Conservation (phyloP, 2,888 invertebrate genomes). For the Yponomeuta malinellus region DNA sequence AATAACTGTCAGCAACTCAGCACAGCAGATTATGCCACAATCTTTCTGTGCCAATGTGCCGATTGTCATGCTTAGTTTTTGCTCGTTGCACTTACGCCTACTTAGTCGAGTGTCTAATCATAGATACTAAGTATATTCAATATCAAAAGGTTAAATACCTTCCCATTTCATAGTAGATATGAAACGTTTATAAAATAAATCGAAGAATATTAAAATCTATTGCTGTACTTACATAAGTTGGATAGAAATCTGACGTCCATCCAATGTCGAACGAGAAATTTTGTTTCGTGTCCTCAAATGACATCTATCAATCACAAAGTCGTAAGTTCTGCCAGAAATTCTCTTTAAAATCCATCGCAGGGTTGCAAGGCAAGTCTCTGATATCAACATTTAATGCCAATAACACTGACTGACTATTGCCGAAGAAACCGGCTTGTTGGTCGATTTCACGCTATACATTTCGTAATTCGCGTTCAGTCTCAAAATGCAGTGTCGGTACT, state of each 20-base stretch:
- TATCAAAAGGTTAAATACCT: not conserved
- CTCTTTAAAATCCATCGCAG: too few species aligned
- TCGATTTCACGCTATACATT: constrained; percentile 53
- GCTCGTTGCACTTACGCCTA: constrained; percentile 13
- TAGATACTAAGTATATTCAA: not conserved
- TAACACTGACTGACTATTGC: constrained; percentile 15
- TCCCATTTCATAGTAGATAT: not conserved
- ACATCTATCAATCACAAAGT: too few species aligned
- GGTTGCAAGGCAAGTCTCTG: not conserved
- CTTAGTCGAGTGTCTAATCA: constrained; percentile 14
- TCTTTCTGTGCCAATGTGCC: constrained; percentile 15
- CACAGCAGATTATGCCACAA: not conserved
- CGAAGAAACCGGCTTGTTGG: constrained; percentile 24
- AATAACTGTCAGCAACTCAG: not conserved
- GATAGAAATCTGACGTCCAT: too few species aligned
- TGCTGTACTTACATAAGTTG: too few species aligned
- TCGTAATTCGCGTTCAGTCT: constrained; percentile 40
- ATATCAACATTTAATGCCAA: not conserved
- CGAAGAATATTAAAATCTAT: too few species aligned
- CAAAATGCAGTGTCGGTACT: constrained; percentile 23
- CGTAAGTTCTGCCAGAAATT: too few species aligned
- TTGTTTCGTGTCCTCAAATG: too few species aligned
- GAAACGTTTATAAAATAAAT: too few species aligned
- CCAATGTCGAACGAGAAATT: too few species aligned
- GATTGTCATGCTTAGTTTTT: constrained; percentile 12